Evolutionary conservation across 2,888 invertebrate genomes (phyloP).

Genomic region (Exephanes ischioxanthus): DNA sequence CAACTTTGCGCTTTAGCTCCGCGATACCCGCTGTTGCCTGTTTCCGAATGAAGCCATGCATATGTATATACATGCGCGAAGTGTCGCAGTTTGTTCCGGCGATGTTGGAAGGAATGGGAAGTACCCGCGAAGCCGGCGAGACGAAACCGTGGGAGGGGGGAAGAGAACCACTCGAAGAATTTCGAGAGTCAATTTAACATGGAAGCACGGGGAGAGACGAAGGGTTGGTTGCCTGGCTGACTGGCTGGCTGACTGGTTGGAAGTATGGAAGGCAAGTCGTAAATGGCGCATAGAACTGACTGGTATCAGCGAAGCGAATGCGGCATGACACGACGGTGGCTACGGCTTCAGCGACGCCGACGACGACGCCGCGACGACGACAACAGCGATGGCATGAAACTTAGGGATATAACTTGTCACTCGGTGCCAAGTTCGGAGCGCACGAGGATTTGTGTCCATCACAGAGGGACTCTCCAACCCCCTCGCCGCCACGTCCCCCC

Average conservation of each 20-base stretch:
- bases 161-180: constrained; percentile 51
- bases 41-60: constrained; percentile 13
- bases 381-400: constrained; percentile 56
- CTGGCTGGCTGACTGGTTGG: background rate
- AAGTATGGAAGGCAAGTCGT: constrained; percentile 54
- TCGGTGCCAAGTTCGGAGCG: constrained; percentile 64
- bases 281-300: constrained; percentile 55
- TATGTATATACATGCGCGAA: constrained; percentile 28
- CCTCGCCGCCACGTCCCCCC: background rate
- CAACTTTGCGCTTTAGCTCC: background rate
- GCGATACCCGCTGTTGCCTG: constrained; percentile 6
- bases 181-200: constrained; percentile 58
- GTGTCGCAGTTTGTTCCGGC: constrained; percentile 15
- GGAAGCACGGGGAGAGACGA: constrained; percentile 31
- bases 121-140: background rate
- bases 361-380: constrained; percentile 42
- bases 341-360: constrained; percentile 32
- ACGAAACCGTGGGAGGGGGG: constrained; percentile 20
- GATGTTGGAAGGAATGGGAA: constrained; percentile 22
- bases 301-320: constrained; percentile 57
- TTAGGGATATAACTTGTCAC: constrained; percentile 66
- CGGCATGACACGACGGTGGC: constrained; percentile 48
- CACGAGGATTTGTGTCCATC: constrained; percentile 66
- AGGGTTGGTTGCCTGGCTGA: constrained; percentile 4
- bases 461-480: constrained; percentile 47